Evolutionary conservation across 2,888 invertebrate species (phyloP).

Genomic region (Lochmaea crataegi): DNA sequence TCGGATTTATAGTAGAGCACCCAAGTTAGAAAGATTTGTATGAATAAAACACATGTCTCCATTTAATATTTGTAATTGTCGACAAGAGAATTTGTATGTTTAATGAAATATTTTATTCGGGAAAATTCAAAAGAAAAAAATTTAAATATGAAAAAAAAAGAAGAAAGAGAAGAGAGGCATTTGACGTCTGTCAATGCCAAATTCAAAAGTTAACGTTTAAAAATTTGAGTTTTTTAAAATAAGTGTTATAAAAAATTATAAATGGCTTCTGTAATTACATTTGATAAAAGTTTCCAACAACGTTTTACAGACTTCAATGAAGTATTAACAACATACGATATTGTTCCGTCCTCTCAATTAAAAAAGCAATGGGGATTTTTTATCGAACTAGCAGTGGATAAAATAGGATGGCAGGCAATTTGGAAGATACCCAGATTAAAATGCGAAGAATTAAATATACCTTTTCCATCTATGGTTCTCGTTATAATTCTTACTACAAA

Average conservation of each 20-base stretch:
- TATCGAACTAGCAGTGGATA: slow-evolving; percentile 72
- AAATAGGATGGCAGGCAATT: slow-evolving; percentile 76
- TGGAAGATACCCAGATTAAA: slow-evolving; percentile 76
- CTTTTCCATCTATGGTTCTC: slow-evolving; percentile 74
- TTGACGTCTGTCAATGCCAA: not conserved
- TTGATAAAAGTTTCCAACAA: slow-evolving; percentile 70
- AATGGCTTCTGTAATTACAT: slow-evolving; percentile 71
- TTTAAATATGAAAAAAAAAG: not conserved
- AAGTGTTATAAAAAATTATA: not conserved
- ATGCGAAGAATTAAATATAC: slow-evolving; percentile 73
- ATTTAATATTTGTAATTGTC: too few relatives aligned
- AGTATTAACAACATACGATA: slow-evolving; percentile 65
- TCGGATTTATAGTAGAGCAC: too few relatives aligned
- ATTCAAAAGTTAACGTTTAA: slow-evolving; percentile 3
- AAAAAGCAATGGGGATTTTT: slow-evolving; percentile 69
- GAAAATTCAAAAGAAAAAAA: too few relatives aligned
- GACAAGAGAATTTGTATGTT: too few relatives aligned
- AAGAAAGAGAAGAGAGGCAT: not conserved
- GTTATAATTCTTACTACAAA: slow-evolving; percentile 71
- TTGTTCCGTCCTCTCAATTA: slow-evolving; percentile 67
- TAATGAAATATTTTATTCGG: too few relatives aligned
- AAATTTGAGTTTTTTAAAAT: not conserved
- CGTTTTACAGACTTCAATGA: slow-evolving; percentile 68
- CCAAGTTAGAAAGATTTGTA: too few relatives aligned
- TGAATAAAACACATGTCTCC: too few relatives aligned